Evolutionary conservation across 2,888 invertebrate genomes (phyloP).

Genomic region (Phalangium opilio): DNA sequence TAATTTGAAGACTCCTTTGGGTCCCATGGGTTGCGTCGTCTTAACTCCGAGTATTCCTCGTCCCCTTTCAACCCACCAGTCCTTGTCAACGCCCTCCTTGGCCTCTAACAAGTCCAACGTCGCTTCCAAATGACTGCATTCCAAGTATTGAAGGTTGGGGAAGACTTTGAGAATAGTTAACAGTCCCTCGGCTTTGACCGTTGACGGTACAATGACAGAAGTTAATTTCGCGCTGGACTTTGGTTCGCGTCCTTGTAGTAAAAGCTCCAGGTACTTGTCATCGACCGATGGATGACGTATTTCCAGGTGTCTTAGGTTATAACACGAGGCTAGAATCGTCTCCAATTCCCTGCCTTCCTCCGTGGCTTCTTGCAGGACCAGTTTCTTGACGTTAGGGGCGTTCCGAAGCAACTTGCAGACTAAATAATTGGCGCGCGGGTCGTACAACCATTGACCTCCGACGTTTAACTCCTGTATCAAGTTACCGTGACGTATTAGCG

Average conservation of each 20-base stretch:
- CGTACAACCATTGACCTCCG: slow-evolving; percentile 17
- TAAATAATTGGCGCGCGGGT: slow-evolving; percentile 6
- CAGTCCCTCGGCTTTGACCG: slow-evolving; percentile 16
- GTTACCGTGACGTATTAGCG: slow-evolving; percentile 9
- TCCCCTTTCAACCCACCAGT: slow-evolving; percentile 11
- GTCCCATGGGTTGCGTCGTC: slow-evolving; percentile 17
- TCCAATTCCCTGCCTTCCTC: slow-evolving; percentile 14
- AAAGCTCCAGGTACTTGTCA: slow-evolving; percentile 13
- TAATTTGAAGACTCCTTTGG: slow-evolving; percentile 14
- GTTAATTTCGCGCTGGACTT: slow-evolving; percentile 3
- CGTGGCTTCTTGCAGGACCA: slow-evolving; percentile 19
- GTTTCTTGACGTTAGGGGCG: slow-evolving; percentile 12
- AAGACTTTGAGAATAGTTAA: slow-evolving; percentile 16
- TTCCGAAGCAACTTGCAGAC: slow-evolving; percentile 11
- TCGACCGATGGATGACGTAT: slow-evolving; percentile 20
- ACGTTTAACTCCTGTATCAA: slow-evolving; percentile 12
- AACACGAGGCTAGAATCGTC: slow-evolving; percentile 13
- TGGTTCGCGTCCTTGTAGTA: slow-evolving; percentile 1
- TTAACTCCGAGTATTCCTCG: slow-evolving; percentile 14
- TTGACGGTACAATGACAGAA: slow-evolving; percentile 18
- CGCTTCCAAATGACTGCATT: slow-evolving; percentile 19
- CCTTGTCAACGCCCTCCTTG: slow-evolving; percentile 1
- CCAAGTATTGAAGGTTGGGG: slow-evolving; percentile 17
- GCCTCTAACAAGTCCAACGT: slow-evolving; percentile 17
- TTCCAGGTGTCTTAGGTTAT: slow-evolving; percentile 15